These are phyloP conservation scores for Lochmaea capreae DNA, from an alignment of 2,888 invertebrate species.

Conservation along the genomic window DNA sequence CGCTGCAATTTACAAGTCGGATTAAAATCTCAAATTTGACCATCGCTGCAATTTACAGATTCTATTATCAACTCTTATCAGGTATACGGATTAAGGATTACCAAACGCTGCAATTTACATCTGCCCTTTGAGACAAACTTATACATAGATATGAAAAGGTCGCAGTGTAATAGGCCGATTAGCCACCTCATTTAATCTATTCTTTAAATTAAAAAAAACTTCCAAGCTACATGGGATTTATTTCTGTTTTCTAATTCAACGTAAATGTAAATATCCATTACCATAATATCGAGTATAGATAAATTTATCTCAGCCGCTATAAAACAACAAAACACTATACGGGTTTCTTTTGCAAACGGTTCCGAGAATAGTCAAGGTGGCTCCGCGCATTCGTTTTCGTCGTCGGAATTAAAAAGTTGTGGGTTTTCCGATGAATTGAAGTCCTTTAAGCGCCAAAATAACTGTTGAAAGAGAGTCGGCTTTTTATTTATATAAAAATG, in stretches of 20 bases:
- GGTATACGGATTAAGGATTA: no score
- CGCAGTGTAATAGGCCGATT: no score
- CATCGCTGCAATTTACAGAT: no score
- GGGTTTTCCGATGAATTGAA: constrained; percentile 49
- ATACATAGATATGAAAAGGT: no score
- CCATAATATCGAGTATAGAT: constrained; percentile 35
- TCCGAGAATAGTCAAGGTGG: constrained; percentile 47
- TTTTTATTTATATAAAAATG: constrained; percentile 22
- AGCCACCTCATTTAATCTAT: no score
- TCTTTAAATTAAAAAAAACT: no score
- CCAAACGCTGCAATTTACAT: no score
- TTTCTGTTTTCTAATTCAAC: not conserved
- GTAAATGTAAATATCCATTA: constrained; percentile 6
- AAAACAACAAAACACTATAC: constrained; percentile 41
- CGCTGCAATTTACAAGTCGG: no score
- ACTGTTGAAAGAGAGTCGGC: constrained; percentile 24
- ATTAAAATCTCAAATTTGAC: no score
- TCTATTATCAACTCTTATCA: no score
- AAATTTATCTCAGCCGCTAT: constrained; percentile 34
- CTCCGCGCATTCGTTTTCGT: constrained; percentile 24
- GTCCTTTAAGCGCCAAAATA: constrained; percentile 43
- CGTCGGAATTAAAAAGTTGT: constrained; percentile 47
- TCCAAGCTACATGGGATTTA: no score
- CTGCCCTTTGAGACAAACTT: no score
- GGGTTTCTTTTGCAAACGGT: constrained; percentile 44